Percentiles rank a stretch among this genome's conserved stretches.
Conservation (phyloP, 1,140 invertebrate genomes). For the Galleria mellonella region DNA sequence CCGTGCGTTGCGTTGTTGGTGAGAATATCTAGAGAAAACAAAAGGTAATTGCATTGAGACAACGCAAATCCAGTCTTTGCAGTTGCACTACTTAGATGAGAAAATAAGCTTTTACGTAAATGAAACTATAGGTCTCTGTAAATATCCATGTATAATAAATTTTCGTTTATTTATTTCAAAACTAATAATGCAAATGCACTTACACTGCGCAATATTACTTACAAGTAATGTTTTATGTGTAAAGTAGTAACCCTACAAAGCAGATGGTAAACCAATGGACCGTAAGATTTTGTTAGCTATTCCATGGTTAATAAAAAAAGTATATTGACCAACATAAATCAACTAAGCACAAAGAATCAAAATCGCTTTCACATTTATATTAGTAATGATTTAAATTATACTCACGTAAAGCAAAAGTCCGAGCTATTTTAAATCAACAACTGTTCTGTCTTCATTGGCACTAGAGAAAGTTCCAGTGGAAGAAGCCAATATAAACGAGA, state of each 20-base stretch:
- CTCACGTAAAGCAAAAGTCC: constrained; percentile 18
- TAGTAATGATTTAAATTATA: constrained; percentile 9
- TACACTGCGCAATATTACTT: no score
- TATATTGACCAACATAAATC: not conserved
- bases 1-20: not conserved
- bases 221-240: no score
- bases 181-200: no score
- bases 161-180: no score
- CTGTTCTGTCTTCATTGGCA: constrained; percentile 27
- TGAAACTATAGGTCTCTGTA: no score
- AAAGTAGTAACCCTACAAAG: no score
- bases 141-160: no score
- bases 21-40: constrained; percentile 8
- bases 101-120: constrained; percentile 18
- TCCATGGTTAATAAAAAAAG: not conserved
- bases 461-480: constrained; percentile 23
- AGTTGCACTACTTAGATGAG: constrained; percentile 20
- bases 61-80: constrained; percentile 21
- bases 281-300: no score
- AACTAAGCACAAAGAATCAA: no score
- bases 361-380: no score
- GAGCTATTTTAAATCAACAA: constrained; percentile 31
- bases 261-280: no score
- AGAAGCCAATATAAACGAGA: constrained; percentile 39
- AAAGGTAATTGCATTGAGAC: constrained; percentile 10